phyloP scores from a whole-genome alignment of 2,888 invertebrate species.

The Harmothoe impar region DNA sequence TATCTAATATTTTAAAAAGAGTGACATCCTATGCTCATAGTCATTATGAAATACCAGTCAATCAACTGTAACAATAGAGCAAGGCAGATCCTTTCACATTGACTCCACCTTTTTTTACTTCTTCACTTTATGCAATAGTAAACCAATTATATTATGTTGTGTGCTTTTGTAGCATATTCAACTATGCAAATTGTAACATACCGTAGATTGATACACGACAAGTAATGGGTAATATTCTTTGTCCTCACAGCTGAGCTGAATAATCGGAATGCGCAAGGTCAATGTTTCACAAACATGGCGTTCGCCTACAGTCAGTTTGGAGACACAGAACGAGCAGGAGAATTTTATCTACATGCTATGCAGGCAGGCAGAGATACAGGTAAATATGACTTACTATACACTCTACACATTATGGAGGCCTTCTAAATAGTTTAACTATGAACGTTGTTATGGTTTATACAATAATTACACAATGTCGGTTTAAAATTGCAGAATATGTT shows the following conservation, averaged over 20 bases:
- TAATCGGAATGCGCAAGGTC: slow-evolving; percentile 77
- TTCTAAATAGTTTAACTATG: too few species aligned
- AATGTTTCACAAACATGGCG: slow-evolving; percentile 80
- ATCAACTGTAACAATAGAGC: too few species aligned
- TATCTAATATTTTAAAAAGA: neutral
- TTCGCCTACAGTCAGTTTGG: slow-evolving; percentile 78
- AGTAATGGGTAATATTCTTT: too few species aligned
- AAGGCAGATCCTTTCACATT: too few species aligned
- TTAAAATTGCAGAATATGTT: too few species aligned
- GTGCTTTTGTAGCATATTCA: too few species aligned
- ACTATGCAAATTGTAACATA: too few species aligned
- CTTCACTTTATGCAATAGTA: too few species aligned
- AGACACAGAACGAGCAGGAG: slow-evolving; percentile 74
- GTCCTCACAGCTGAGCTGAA: slow-evolving; percentile 67
- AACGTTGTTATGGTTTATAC: neutral
- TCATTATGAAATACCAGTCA: too few species aligned
- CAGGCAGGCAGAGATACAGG: slow-evolving; percentile 79
- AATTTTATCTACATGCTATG: slow-evolving; percentile 77
- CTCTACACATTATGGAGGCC: neutral
- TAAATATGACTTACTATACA: slow-evolving; percentile 68
- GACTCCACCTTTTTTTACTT: too few species aligned
- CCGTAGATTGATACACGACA: too few species aligned
- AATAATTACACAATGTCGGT: neutral
- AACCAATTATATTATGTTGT: too few species aligned
- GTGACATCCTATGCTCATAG: neutral